Base-by-base conservation (phyloP, 2,888 invertebrate species). In the Hydroisotoma schaefferi region DNA sequence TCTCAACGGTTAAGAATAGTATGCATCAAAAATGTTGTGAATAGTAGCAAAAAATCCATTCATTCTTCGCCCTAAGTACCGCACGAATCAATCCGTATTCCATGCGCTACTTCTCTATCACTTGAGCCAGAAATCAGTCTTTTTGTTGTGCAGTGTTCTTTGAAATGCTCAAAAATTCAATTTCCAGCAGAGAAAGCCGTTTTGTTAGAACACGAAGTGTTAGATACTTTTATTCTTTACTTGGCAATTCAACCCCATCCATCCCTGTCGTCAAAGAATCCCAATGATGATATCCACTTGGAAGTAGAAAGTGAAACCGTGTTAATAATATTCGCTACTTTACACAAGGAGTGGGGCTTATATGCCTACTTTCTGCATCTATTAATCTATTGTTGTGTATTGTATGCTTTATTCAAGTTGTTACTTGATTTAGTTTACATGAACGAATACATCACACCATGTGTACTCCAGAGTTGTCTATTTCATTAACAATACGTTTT, bases 111-210 rank as follows among this genome's bases (percentile, higher is more conserved):
- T 53, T 40, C 40, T 49, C 40, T 25, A 37, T 40, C 40, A 46
- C 26, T 26, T 37, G 40, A 55, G 27, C 55, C 43, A 52, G 33
- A 33, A 49, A 43, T 44, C 26, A n/a, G 26, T 44, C 49, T 23
- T 27, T 48, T 29, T 43, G 46, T 27, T 43, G 28, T 47, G 43
- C 28, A 37, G n/a, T n/a, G n/a, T n/a, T n/a, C n/a, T n/a, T n/a
- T n/a, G n/a, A n/a, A n/a, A n/a, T n/a, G 25, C 33, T 29, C 23
- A 27, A 40, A 40, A 27, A 49, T 22, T 49, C 40, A 40, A 40
- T 37, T 53, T 53, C 43, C 15, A 46, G 33, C 26, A 33, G 46
- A 3, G 55, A 55, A 55, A 48, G 55, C 47, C n/a, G 54, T 23
- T 40, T 15, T 15, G 26, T 43, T 40, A 15, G 8, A 33, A 18